These are phyloP conservation scores for Pygmarrhopalites habei DNA, from an alignment of 1,140 invertebrate species.

Conservation along the genomic window DNA sequence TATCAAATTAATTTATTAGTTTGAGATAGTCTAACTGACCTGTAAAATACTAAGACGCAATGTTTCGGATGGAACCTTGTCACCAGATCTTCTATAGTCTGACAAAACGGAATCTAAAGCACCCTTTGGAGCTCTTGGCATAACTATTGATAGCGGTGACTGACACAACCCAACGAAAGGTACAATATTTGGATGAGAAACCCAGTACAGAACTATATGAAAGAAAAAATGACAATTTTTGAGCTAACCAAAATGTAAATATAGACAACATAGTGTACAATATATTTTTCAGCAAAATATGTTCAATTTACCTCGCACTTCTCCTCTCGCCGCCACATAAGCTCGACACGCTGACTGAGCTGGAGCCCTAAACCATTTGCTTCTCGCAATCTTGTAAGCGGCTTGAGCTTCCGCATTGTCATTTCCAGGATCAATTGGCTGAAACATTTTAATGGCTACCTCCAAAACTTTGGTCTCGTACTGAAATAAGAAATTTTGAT, in stretches of 20 bases:
- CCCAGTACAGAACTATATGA: conserved; percentile 74
- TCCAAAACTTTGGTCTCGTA: conserved; percentile 54
- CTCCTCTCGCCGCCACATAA: conserved; percentile 89
- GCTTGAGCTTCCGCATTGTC: conserved; percentile 28
- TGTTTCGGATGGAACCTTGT: conserved; percentile 66
- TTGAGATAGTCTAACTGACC: too few relatives aligned
- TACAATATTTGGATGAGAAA: conserved; percentile 86
- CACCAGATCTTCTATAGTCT: conserved; percentile 73
- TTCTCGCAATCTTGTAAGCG: conserved; percentile 61
- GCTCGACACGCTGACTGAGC: conserved; percentile 71
- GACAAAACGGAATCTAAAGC: conserved; percentile 74
- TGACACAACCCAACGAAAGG: conserved; percentile 81
- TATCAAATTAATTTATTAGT: too few relatives aligned
- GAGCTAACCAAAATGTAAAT: too few relatives aligned
- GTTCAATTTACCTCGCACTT: too few relatives aligned
- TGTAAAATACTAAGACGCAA: conserved; percentile 81
- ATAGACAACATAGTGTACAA: too few relatives aligned
- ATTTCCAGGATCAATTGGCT: conserved; percentile 80
- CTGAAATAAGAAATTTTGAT: too few relatives aligned
- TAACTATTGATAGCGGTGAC: conserved; percentile 79
- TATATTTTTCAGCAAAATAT: too few relatives aligned
- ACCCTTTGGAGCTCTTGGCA: conserved; percentile 85
- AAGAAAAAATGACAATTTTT: too few relatives aligned
- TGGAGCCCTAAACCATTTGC: conserved; percentile 35
- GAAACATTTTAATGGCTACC: conserved; percentile 92